Percentiles rank a stretch among this genome's conserved stretches.
Evolutionary conservation across 2,797 vertebrate genomes (phyloP).

Genomic region (Darevskia nairensis): DNA sequence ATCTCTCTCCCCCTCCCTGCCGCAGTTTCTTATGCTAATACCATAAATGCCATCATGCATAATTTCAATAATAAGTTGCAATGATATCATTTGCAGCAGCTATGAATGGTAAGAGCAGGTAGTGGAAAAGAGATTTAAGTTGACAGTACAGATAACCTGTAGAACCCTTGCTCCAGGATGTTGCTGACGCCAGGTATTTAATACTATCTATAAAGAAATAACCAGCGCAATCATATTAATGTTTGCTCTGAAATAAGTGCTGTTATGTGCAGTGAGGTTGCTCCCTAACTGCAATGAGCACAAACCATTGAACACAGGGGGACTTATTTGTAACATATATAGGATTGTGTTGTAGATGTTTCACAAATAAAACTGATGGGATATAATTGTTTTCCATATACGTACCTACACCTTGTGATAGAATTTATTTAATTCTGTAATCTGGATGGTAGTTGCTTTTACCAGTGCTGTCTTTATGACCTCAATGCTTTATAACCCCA

Average conservation of each 20-base stretch:
- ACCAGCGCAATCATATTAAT: not conserved
- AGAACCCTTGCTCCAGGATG: not conserved
- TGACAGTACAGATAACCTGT: not conserved
- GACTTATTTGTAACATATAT: not conserved
- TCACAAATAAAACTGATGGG: not conserved
- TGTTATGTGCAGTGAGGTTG: not conserved
- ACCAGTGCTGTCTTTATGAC: not conserved
- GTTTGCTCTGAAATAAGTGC: not conserved
- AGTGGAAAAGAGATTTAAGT: not conserved
- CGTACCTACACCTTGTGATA: not conserved
- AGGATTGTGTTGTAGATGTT: not conserved
- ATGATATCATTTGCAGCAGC: not conserved
- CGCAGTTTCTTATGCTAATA: not conserved
- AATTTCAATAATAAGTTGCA: conserved; percentile 11
- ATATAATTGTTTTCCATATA: not conserved
- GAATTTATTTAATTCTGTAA: not conserved
- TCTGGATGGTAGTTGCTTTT: not conserved
- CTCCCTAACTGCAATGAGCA: not conserved
- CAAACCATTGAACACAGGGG: not conserved
- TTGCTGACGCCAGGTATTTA: not conserved
- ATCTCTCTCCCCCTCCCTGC: not conserved
- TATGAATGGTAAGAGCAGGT: not conserved
- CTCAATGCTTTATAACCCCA: not conserved
- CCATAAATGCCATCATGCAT: conserved; percentile 16
- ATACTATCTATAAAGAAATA: not conserved